These are phyloP conservation scores for Pararge aegeria DNA, from an alignment of 1,140 invertebrate species.

Conservation along the genomic window DNA sequence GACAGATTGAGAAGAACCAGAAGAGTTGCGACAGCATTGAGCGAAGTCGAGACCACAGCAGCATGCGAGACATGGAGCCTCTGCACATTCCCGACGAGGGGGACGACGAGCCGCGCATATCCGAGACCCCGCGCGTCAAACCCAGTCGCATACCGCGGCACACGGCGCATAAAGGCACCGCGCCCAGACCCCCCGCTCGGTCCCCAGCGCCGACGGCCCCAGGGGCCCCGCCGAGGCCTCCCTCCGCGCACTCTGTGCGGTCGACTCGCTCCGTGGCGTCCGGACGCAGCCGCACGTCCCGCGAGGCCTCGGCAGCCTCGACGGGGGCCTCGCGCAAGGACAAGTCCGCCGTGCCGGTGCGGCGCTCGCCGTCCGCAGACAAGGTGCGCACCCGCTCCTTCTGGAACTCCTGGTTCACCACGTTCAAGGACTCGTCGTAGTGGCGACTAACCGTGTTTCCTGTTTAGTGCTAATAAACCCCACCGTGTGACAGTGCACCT, in stretches of 20 bases:
- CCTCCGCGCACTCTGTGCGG: conserved; percentile 58
- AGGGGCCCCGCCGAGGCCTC: conserved; percentile 67
- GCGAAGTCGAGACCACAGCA: conserved; percentile 66
- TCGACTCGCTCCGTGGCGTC: conserved; percentile 31
- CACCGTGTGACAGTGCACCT: conserved; percentile 62
- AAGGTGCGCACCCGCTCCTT: conserved; percentile 65
- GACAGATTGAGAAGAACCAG: conserved; percentile 82
- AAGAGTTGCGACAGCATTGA: conserved; percentile 34
- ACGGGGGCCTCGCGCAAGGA: background rate
- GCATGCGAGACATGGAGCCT: conserved; percentile 77
- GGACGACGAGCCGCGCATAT: conserved; percentile 75
- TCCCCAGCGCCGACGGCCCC: conserved; percentile 86
- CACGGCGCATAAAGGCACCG: conserved; percentile 57
- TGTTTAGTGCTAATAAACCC: conserved; percentile 36
- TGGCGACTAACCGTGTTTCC: conserved; percentile 17
- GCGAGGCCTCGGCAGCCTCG: conserved; percentile 12
- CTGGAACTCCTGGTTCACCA: conserved; percentile 61
- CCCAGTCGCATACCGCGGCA: conserved; percentile 25
- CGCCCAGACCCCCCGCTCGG: conserved; percentile 81
- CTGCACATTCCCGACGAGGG: conserved; percentile 63
- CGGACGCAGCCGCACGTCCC: conserved; percentile 26
- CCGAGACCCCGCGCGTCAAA: conserved; percentile 79
- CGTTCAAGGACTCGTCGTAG: conserved; percentile 52
- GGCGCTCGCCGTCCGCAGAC: conserved; percentile 41
- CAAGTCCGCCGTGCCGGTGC: conserved; percentile 35